Percentiles rank a stretch among this genome's conserved stretches.
Conservation (phyloP, 2,113 vertebrate genomes). For the Bufo gargarizans region DNA sequence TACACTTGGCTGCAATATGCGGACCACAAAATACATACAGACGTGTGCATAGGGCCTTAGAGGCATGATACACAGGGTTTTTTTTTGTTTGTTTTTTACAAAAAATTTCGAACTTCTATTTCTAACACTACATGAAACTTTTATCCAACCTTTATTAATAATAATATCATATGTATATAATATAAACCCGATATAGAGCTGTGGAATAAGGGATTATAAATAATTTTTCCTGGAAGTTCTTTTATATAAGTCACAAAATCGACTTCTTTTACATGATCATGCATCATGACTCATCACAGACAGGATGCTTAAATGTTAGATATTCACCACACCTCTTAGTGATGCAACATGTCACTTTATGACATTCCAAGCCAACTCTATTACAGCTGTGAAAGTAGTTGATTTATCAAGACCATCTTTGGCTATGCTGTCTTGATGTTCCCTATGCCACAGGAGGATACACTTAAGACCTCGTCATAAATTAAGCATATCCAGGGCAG, state of each 20-base stretch:
- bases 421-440: no score
- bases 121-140: not conserved
- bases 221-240: not conserved
- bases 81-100: no score
- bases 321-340: not conserved
- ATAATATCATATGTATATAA: not conserved
- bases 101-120: not conserved
- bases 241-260: not conserved
- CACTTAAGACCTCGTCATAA: no score
- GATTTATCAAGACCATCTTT: no score
- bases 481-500: no score
- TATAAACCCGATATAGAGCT: not conserved
- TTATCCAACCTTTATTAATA: not conserved
- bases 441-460: no score
- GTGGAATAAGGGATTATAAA: not conserved
- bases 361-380: not conserved
- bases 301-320: not conserved
- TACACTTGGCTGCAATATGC: no score
- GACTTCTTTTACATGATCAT: not conserved
- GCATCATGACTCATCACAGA: not conserved
- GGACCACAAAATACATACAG: no score
- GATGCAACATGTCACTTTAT: not conserved
- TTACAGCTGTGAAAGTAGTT: no score
- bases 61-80: no score
- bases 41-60: no score